Evolutionary conservation across 2,797 vertebrate species (phyloP).

Genomic region (Myripristis jacobus): DNA sequence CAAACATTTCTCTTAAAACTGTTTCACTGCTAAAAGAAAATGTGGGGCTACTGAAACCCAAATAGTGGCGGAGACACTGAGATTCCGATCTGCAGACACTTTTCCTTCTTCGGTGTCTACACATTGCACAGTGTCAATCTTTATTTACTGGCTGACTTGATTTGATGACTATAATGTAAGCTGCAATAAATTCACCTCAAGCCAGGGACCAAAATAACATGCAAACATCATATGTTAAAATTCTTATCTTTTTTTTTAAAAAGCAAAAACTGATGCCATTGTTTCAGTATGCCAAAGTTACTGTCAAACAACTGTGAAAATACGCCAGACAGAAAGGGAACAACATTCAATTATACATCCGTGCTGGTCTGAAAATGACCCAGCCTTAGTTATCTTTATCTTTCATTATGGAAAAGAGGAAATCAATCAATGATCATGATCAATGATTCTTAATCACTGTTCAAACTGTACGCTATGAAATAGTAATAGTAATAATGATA

Average conservation of each 20-base stretch:
- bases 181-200: not conserved
- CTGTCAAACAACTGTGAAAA: no score
- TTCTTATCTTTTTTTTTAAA: no score
- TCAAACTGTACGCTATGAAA: no score
- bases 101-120: constrained; percentile 2
- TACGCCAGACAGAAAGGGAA: no score
- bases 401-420: no score
- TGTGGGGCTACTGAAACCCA: constrained; percentile 26
- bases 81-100: constrained; percentile 39
- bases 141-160: constrained; percentile 26
- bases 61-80: constrained; percentile 32
- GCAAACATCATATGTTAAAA: constrained; percentile 2
- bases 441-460: no score
- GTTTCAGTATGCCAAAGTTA: not conserved
- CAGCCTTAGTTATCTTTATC: no score
- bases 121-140: constrained; percentile 9
- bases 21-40: constrained; percentile 54
- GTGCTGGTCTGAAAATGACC: no score
- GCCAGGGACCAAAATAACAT: constrained; percentile 9
- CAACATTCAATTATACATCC: no score
- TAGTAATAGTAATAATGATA: no score
- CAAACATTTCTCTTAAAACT: constrained; percentile 73
- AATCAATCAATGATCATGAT: no score
- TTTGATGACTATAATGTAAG: constrained; percentile 46
- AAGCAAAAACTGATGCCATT: not conserved